phyloP scores from a whole-genome alignment of 2,888 invertebrate genomes.

The Mythimna lalbum region DNA sequence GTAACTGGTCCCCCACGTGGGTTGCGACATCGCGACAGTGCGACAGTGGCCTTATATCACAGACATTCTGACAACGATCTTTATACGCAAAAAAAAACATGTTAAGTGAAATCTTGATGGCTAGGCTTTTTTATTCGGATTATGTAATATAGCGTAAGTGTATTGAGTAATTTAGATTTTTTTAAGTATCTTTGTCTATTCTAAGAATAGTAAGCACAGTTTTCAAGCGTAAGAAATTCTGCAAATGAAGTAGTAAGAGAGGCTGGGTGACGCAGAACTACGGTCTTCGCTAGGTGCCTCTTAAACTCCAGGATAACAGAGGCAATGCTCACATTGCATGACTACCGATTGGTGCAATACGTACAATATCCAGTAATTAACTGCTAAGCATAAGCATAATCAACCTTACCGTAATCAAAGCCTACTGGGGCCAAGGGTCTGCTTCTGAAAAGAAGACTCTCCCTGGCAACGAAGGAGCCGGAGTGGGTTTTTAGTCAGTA shows the following conservation, averaged over 20 bases:
- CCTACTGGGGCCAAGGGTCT: too few relatives aligned
- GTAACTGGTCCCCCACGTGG: slow-evolving; percentile 47
- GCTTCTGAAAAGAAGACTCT: too few relatives aligned
- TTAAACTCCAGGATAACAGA: too few relatives aligned
- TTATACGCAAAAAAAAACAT: slow-evolving; percentile 11
- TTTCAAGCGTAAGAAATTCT: neutral
- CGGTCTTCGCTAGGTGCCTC: neutral
- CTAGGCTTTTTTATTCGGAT: slow-evolving; percentile 9
- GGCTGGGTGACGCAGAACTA: neutral
- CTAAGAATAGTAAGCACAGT: neutral
- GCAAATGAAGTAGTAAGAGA: neutral
- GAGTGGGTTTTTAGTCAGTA: too few relatives aligned
- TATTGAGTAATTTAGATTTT: neutral
- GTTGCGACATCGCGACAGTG: slow-evolving; percentile 56
- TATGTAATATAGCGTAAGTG: slow-evolving; percentile 6
- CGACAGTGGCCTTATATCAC: slow-evolving; percentile 58
- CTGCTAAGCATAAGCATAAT: too few relatives aligned
- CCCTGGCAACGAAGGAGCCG: too few relatives aligned
- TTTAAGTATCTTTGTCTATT: neutral
- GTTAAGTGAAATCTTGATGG: slow-evolving; percentile 26
- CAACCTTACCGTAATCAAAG: too few relatives aligned
- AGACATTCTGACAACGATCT: slow-evolving; percentile 28
- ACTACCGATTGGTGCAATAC: too few relatives aligned
- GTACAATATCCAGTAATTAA: too few relatives aligned
- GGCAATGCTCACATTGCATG: neutral